Base-by-base conservation (phyloP, 2,113 vertebrate genomes). In the Cheilinus undulatus region DNA sequence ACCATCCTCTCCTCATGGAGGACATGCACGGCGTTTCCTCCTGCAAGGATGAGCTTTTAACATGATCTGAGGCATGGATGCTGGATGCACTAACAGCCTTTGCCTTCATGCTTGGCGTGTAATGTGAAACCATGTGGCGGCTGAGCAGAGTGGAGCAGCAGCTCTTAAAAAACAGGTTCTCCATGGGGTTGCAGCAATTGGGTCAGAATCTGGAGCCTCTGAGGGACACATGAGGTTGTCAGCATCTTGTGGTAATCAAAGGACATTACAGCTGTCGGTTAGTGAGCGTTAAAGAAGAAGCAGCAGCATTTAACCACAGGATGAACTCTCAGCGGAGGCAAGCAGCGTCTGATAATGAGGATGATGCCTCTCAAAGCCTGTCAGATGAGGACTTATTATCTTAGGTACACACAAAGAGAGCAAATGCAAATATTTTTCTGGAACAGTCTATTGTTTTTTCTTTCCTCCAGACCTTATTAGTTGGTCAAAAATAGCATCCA, bases 401-500 rank as follows among this genome's bases (percentile, higher is more conserved):
- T 42, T 38, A 42, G 49, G 23, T 56, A 1, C 45, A 30, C 45
- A 30, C 27, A 56, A 61, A 43, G 23, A 48, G 36, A 62, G 28
- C 20, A 58, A 51, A 61, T 49, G 23, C 23, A 76, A 63, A 49
- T 68, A 76, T 67, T 53, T 36, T 54, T 54, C n/a, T 27, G 12
- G 15, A 24, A n/a, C 3, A 22, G 6, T 51, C 43, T 52, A 7
- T 46, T 61, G 26, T 2, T 48, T 70, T 67, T 52, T 52, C 27
- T 71, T 24, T 60, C 40, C 43, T 7, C 10, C 0, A 70, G 46
- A 70, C 40, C 46, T 64, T 76, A 70, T 80, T 82, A 56, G 64
- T 63, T 70, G 64, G 69, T 85, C 79, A 79, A 81, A 89, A 88
- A 91, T 88, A 90, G 83, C 68, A 83, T 50, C 53, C 15, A 43